phyloP scores from a whole-genome alignment of 2,888 invertebrate genomes.

The Tineola bisselliella region DNA sequence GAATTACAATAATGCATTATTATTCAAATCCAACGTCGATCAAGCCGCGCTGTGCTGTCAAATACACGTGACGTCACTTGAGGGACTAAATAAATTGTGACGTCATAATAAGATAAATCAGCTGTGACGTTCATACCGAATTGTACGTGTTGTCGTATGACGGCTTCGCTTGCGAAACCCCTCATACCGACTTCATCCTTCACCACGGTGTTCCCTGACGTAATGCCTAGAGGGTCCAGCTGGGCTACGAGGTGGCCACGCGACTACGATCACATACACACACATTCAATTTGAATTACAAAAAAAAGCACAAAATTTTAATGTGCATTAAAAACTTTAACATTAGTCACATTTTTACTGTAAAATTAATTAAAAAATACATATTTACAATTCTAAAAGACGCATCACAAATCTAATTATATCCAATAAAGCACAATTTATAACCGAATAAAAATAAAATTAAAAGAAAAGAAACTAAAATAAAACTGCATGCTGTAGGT shows the following conservation, averaged over 20 bases:
- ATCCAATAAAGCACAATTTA: neutral
- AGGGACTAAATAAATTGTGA: neutral
- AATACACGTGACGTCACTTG: neutral
- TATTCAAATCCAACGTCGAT: neutral
- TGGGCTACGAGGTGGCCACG: constrained; percentile 93
- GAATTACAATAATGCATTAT: neutral
- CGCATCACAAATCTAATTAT: neutral
- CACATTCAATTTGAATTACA: neutral
- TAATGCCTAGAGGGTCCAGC: constrained; percentile 92
- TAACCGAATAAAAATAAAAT: neutral
- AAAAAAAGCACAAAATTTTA: neutral
- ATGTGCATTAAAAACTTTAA: neutral
- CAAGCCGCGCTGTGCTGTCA: neutral
- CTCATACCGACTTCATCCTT: constrained; percentile 59
- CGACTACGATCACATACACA: constrained; percentile 65
- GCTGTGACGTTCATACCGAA: constrained; percentile 49
- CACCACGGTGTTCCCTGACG: constrained; percentile 72
- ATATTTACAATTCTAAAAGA: neutral
- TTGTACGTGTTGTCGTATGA: constrained; percentile 64
- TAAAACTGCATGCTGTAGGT: neutral
- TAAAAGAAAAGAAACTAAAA: neutral
- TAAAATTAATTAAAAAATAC: neutral
- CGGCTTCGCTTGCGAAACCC: constrained; percentile 62
- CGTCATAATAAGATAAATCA: neutral
- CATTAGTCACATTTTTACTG: neutral